Base-by-base conservation (phyloP, 2,113 vertebrate genomes). In the Hydropotes inermis region DNA sequence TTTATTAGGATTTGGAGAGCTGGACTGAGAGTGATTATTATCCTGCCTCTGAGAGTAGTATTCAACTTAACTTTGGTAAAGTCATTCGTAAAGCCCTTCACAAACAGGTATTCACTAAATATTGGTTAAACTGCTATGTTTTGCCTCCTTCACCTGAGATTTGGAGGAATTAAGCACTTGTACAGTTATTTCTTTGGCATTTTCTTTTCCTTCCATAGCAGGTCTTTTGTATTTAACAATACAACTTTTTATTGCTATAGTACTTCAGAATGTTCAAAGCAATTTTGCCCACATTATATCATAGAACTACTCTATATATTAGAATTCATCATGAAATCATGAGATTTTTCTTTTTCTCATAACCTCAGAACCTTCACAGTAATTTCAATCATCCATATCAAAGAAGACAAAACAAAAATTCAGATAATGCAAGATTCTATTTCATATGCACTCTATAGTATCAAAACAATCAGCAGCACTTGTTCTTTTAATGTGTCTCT, bases 341-440 rank as follows among this genome's bases (percentile, higher is more conserved):
- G 39, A 95, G 25, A 36, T 87, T 94, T 87, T 94, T 89, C 84
- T 86, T 87, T 94, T 88, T 89, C 74, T 95, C 47, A 55, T 85
- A 90, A 91, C 16, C 61, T 85, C 52, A 95, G 93, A 87, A 94
- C 92, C 52, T 60, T 87, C 78, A 78, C 4, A 87, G 39, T 95
- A 21, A 95, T 54, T 94, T 95, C 61, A 94, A 55, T 61, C 54
- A 61, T 55, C 25, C 7, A 55, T 76, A 47, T 36, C 58, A 87
- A 95, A 95, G 36, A 89, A 83, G 39, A 79, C 17, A 96, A 96
- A 94, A 94, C 45, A 84, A 93, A 94, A 95, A 79, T 87, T 74
- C n/a, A 95, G 28, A 27, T 50, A 97, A 64, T 15, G 50, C 15
- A 82, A 86, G 76, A 93, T 67, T 90, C 52, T 92, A 17, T 61